phyloP scores from a whole-genome alignment of 2,797 vertebrate species.

The Crax fasciolata region DNA sequence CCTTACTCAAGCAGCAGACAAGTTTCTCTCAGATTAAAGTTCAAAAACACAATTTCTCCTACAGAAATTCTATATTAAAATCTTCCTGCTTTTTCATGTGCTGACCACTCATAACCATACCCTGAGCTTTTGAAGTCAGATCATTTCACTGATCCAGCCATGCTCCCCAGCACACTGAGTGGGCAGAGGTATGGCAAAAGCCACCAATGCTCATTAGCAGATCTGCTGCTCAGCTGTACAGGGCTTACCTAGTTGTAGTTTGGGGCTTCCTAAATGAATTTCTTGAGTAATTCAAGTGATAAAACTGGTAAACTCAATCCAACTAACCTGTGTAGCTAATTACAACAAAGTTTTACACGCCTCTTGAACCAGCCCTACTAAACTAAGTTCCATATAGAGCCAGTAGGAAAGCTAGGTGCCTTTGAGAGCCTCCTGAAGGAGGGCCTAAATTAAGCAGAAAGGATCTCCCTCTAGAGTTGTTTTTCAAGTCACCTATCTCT shows the following conservation, averaged over 20 bases:
- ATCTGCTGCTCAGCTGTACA: not conserved
- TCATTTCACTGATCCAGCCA: not conserved
- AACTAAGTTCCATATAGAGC: conserved; percentile 21
- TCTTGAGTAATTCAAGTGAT: not conserved
- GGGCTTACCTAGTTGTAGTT: not conserved
- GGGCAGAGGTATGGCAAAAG: not conserved
- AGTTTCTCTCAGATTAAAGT: not conserved
- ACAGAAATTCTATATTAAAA: not conserved
- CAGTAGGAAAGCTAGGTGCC: conserved; percentile 49
- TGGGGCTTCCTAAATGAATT: not conserved
- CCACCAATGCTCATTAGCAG: not conserved
- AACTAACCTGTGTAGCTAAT: not conserved
- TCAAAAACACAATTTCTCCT: not conserved
- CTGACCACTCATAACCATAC: not conserved
- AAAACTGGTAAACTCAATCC: not conserved
- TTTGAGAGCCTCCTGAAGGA: conserved; percentile 50
- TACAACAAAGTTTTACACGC: conserved; percentile 2
- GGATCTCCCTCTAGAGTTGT: not conserved
- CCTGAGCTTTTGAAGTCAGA: not conserved
- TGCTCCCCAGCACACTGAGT: not conserved
- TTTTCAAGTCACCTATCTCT: conserved; percentile 56
- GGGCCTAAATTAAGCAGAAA: conserved; percentile 31
- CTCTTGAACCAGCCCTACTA: not conserved
- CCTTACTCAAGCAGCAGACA: not conserved
- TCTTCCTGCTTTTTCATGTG: not conserved